Base-by-base conservation (phyloP, 2,888 invertebrate species). In the Eupeodes latifasciatus region DNA sequence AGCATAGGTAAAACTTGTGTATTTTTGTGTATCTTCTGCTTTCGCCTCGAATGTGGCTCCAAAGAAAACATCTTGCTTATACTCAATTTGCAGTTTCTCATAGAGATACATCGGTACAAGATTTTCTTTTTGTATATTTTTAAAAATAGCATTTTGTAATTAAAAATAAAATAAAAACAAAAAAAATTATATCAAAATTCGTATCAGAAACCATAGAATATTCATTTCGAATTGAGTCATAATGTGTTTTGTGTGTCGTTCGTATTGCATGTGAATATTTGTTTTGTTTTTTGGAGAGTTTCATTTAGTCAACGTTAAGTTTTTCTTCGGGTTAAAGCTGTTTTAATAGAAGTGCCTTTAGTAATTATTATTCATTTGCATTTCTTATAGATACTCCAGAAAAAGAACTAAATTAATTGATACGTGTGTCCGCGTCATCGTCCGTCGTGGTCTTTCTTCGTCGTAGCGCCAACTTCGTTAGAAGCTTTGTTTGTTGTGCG, bases 111-210 rank as follows among this genome's bases (percentile, higher is more conserved):
- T 59, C n/a, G 5, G 12, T 51, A 51, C 6, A 34, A 47, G 44
- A n/a, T n/a, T 76, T 67, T 36, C 27, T 27, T 27, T 27, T 27
- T 40, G 9, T 40, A 40, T 40, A 40, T 77, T 40, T 87, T 84
- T 72, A 61, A 84, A 87, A 87, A 87, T 87, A 87, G 87, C 72
- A 59, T 80, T 82, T 86, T 79, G 71, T 86, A 64, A 72, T 66
- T 27, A 47, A 36, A 53, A 55, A 44, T 27, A 55, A 55, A 36
- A 1, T 16, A 16, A 69, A 53, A 40, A 11, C 5, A 51, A 75
- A 80, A 79, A 84, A 34, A 77, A 84, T 88, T 84, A 88, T 88
- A 88, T 88, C 76, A 88, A 87, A 79, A 62, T 69, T 57, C 19
- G 36, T 75, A 74, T 74, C 72, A 74, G 44, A 69, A 69, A 27